Percentiles rank a stretch among this genome's conserved stretches.
phyloP scores from a whole-genome alignment of 2,113 vertebrate genomes.

The Pantherophis guttatus region DNA sequence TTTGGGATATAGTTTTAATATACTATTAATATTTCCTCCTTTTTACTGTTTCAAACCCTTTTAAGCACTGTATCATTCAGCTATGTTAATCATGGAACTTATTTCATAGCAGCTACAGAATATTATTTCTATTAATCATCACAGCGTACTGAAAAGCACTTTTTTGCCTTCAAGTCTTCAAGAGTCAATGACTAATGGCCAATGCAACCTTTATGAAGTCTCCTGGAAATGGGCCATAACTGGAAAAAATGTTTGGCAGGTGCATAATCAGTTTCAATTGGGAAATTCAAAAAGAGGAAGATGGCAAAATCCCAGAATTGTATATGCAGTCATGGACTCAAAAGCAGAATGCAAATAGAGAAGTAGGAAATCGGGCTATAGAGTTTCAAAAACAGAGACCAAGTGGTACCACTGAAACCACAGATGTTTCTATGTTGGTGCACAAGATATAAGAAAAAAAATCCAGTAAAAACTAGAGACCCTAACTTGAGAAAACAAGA shows the following conservation, averaged over 20 bases:
- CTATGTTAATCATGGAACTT: background rate
- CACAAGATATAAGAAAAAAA: background rate
- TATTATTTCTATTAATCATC: background rate
- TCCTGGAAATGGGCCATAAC: background rate
- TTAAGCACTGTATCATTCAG: background rate
- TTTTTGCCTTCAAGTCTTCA: background rate
- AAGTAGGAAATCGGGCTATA: background rate
- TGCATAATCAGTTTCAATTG: background rate
- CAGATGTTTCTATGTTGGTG: background rate
- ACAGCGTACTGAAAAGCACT: background rate
- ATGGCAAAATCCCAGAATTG: background rate
- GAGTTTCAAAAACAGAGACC: background rate
- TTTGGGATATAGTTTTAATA: too few relatives aligned
- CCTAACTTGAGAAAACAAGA: background rate
- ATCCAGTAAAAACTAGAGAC: background rate
- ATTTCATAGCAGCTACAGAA: background rate
- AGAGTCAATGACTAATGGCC: background rate
- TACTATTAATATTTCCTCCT: background rate
- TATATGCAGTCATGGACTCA: background rate
- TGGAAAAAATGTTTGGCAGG: background rate
- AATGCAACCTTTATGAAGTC: background rate
- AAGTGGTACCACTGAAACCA: background rate
- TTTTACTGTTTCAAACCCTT: background rate
- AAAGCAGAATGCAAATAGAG: background rate
- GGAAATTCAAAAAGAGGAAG: background rate